Evolutionary conservation across 2,113 vertebrate species (phyloP), one percentile per base, ranked within the genome.

Genomic region (Dipodomys spectabilis): DNA sequence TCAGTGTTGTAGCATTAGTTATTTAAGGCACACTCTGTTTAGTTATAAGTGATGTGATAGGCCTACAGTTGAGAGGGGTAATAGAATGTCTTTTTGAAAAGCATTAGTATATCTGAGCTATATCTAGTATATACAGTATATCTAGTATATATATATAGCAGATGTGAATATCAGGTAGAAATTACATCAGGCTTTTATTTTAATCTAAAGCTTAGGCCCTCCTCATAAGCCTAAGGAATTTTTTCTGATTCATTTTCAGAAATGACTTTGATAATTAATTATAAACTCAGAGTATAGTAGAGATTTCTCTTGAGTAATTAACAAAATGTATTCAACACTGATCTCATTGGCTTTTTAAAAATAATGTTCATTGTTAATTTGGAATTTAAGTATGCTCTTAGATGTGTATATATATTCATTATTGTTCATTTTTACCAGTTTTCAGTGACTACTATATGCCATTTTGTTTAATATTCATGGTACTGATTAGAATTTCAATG

Each of bases 231-330:
- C 11, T 71, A 45, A 69, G 3, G 22, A 65, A 82, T 75, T 35
- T 35, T 87, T 45, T 53, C 62, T 64, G 32, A n/a, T 86, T 53
- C 23, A 73, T 53, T 90, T 81, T 94, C 30, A 2, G 78, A 91
- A 78, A 12, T 93, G 74, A 6, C 49, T 89, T 60, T 93, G 19
- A 68, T 19, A 91, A 78, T 11, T 91, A 83, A 91, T 64, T 92
- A 79, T 20, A 64, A 93, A 82, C 79, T n/a, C 27, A 90, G 39
- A 79, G 3, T 25, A 49, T 30, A 12, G 4, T 93, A 62, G 13
- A 27, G 12, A 32, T 90, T 94, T 90, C 60, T 91, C 64, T 49
- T 74, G 71, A 75, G 44, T 92, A 77, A 71, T 83, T 91, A 86
- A 57, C 19, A 86, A 53, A 77, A 75, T 67, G 49, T 7, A 49